Evolutionary conservation across 2,888 invertebrate genomes (phyloP).

Genomic region (Polydrusus tereticollis): DNA sequence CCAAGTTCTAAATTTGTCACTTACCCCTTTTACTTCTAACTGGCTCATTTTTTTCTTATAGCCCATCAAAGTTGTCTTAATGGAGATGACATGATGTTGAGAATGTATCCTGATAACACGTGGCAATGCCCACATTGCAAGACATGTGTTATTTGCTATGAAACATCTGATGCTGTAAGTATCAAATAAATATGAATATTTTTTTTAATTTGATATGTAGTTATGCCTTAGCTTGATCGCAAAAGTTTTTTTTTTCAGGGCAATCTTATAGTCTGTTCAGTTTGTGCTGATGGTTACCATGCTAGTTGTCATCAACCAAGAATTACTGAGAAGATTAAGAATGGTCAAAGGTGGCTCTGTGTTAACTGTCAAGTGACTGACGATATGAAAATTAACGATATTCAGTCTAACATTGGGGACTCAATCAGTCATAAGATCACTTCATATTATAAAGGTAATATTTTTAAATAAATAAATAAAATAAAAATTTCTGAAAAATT

Average conservation of each 20-base stretch:
- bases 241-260: conserved; percentile 57
- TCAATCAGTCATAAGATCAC: conserved; percentile 51
- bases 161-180: conserved; percentile 82
- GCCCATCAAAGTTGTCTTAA: conserved; percentile 80
- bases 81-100: conserved; percentile 75
- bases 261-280: conserved; percentile 70
- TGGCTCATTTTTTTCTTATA: conserved; percentile 62
- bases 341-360: conserved; percentile 80
- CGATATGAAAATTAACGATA: conserved; percentile 63
- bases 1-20: no score
- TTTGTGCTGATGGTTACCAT: conserved; percentile 90
- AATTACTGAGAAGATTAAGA: conserved; percentile 71
- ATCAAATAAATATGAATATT: conserved; percentile 4
- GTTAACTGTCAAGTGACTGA: conserved; percentile 72
- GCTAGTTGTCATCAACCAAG: conserved; percentile 83
- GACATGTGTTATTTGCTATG: conserved; percentile 85
- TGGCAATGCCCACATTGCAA: conserved; percentile 95
- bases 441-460: conserved; percentile 26
- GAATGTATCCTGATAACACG: conserved; percentile 75
- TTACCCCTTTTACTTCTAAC: no score
- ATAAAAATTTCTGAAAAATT: no score
- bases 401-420: conserved; percentile 63
- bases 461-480: no score
- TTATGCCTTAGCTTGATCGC: background rate
- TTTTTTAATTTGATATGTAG: background rate